These are phyloP conservation scores for Hofmannophila pseudospretella DNA, from an alignment of 2,888 invertebrate genomes.

Conservation along the genomic window DNA sequence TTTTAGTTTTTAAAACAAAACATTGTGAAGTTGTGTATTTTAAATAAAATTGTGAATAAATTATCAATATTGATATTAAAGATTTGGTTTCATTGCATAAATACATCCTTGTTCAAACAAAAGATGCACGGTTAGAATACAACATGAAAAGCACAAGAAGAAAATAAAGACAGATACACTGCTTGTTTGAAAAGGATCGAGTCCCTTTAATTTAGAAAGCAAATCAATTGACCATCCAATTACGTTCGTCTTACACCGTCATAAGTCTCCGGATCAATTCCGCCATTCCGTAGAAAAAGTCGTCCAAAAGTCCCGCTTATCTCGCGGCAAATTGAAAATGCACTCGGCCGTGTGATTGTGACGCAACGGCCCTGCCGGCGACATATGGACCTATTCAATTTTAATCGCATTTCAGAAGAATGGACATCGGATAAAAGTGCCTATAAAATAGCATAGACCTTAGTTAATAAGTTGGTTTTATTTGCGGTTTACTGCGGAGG, in stretches of 20 bases:
- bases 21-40: slow-evolving; percentile 78
- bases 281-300: slow-evolving; percentile 71
- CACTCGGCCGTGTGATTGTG: slow-evolving; percentile 74
- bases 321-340: slow-evolving; percentile 77
- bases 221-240: slow-evolving; percentile 68
- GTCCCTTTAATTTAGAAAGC: slow-evolving; percentile 47
- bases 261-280: slow-evolving; percentile 76
- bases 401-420: slow-evolving; percentile 77
- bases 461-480: slow-evolving; percentile 69
- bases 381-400: slow-evolving; percentile 77
- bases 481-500: slow-evolving; percentile 63
- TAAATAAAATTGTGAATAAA: slow-evolving; percentile 78
- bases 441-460: slow-evolving; percentile 60
- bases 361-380: slow-evolving; percentile 67
- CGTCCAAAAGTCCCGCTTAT: slow-evolving; percentile 71
- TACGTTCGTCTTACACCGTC: slow-evolving; percentile 53
- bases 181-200: neutral
- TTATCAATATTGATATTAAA: slow-evolving; percentile 76
- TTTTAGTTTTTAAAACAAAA: slow-evolving; percentile 74
- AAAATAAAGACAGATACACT: neutral
- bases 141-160: neutral
- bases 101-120: too few species aligned
- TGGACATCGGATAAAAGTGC: slow-evolving; percentile 72
- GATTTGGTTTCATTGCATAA: slow-evolving; percentile 28
- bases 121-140: slow-evolving; percentile 10